Base-by-base conservation (phyloP, 2,113 vertebrate genomes). In the Theristicus caerulescens region DNA sequence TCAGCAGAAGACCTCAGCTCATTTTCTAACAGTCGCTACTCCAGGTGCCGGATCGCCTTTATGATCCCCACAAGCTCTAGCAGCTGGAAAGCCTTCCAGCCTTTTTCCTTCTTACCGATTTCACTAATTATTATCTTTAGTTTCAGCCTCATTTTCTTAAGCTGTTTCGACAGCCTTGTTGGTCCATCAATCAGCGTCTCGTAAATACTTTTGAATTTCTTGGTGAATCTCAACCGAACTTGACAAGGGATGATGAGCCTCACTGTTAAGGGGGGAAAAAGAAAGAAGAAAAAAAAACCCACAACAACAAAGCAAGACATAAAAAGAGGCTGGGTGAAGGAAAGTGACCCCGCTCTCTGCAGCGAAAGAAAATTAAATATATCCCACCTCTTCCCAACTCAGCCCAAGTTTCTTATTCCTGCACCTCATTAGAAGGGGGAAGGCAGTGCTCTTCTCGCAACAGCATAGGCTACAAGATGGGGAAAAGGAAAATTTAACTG, bases 101-200 rank as follows among this genome's bases (percentile, higher is more conserved):
- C 66, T 42, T 29, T 74, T 59, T 47, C 67, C 36, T 59, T 79
- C 69, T 79, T 67, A 47, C 74, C 25, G 0, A 4, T 82, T 83
- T 96, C 80, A 90, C 74, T 95, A 90, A 82, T 88, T 90, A 87
- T 96, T 58, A 86, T 59, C 92, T 89, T 96, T 40, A 70, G 42
- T 32, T 94, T 85, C 49, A 61, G 78, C 49, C 78, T 93, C 66
- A 52, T 82, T 95, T 96, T 54, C 73, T 73, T 96, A 93, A 96
- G 84, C 78, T 80, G 49, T 69, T 95, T 79, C 95, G 95, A 96
- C 96, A 96, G 90, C 78, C 87, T 49, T 29, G 66, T 85, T 95
- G 92, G 90, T 21, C 91, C 94, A 79, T 96, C 96, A 96, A 87
- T 96, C 94, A 96, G 21, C 11, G 44, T 79, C 87, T 65, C 8